These are phyloP conservation scores for Hirtodrosophila trivittata DNA, from an alignment of 2,888 invertebrate genomes.

Conservation along the genomic window DNA sequence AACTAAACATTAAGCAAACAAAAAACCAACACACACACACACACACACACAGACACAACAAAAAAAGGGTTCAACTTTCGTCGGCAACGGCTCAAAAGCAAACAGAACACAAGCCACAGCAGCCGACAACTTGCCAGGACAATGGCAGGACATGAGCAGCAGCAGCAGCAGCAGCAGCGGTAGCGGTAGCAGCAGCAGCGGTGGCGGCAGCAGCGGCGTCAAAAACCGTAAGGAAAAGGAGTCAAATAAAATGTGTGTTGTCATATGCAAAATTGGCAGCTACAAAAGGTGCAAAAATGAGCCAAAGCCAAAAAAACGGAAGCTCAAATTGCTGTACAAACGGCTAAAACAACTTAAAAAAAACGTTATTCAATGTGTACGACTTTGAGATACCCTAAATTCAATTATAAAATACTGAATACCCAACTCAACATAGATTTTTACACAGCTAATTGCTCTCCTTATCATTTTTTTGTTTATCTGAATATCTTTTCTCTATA, in stretches of 20 bases:
- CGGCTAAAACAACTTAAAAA: conserved; percentile 7
- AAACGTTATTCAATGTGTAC: not conserved
- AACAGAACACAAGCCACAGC: conserved; percentile 60
- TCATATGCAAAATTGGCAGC: conserved; percentile 61
- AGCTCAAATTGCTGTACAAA: conserved; percentile 40
- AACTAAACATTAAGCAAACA: conserved; percentile 73
- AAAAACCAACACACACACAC: conserved; percentile 32
- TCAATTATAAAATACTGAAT: too few species aligned
- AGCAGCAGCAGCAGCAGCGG: conserved; percentile 11
- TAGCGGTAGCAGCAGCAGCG: conserved; percentile 2
- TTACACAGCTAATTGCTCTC: too few species aligned
- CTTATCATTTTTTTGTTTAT: too few species aligned
- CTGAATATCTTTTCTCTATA: too few species aligned
- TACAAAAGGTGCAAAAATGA: conserved; percentile 20
- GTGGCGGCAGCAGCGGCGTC: conserved; percentile 1
- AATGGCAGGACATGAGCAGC: conserved; percentile 28
- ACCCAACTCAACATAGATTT: too few species aligned
- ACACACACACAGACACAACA: not conserved
- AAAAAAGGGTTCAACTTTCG: conserved; percentile 56
- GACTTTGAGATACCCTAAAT: conserved; percentile 1
- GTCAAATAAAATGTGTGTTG: conserved; percentile 54
- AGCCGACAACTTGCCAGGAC: conserved; percentile 47
- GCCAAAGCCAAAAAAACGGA: conserved; percentile 4
- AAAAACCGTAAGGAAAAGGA: conserved; percentile 10
- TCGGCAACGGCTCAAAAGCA: conserved; percentile 47